Base-by-base conservation (phyloP, 2,113 vertebrate species). In the Pimephales promelas region DNA sequence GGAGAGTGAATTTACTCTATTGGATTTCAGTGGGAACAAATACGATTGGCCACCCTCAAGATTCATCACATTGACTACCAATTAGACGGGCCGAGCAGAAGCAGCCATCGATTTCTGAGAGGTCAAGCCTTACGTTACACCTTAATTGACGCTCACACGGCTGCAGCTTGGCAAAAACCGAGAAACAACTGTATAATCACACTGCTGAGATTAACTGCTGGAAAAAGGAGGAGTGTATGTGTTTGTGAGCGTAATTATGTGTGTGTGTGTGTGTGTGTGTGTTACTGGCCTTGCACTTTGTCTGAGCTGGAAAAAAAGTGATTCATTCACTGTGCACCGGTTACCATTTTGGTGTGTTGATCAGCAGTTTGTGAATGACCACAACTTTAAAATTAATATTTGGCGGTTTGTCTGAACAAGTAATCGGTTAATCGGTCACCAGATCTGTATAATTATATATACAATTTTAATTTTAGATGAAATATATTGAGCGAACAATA, bases 11-110 rank as follows among this genome's bases (percentile, higher is more conserved):
- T 86, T 85, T 81, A 87, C 84, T 85, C 86, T 52, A 86, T 83
- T 85, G 89, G 85, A 87, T 85, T 88, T 80, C 49, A 54, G 56
- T 47, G 66, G 82, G 83, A 78, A 83, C 70, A 82, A 83, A 88
- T 82, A 85, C 56, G 68, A 84, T 75, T 75, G 76, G 28, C 66
- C 84, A 56, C 77, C 78, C 57, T 20, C 10, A 34, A 85, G 86
- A 87, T 83, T 79, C 45, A 87, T 85, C 81, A 84, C 86, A 61
- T 26, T 24, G 26, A 81, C 80, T 40, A 70, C 82, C 72, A 87
- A 83, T 85, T 81, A 86, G 54, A 76, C 34, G 36, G 20, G 62
- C 61, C 40, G 72, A 82, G 78, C 49, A 36, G 24, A 10, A 54
- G 73, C 49, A 43, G 61, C 22, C 73, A 80, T 85, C 75, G 57